Base-by-base conservation (phyloP, 2,888 invertebrate species). In the Sipha maydis region DNA sequence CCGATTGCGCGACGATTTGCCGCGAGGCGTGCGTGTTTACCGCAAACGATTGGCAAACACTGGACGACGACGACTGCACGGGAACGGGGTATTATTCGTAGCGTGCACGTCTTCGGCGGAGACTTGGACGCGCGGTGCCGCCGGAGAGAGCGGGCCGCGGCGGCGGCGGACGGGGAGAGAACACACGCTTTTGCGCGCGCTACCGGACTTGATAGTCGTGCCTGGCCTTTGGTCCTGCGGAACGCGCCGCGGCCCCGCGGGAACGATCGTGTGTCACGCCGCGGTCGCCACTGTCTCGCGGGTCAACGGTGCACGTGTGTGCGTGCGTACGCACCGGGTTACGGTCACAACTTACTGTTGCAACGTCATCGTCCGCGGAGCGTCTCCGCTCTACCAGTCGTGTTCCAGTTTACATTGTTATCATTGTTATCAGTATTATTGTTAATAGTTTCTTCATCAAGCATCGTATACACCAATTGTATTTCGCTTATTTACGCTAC, bases 141-240 rank as follows among this genome's bases (percentile, higher is more conserved):
- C 9, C 11, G 41, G 41, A 41, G 11, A 41, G 41, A 41, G 41
- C 11, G 41, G 8, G 41, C 34, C 34, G n/a, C 38, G 78, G 21
- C 28, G 28, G 25, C 34, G 78, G 48, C 78, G 56, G 56, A 56
- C 48, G 48, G 3, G 79, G 38, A 73, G 73, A 73, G 73, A 38
- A 11, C 34, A 69, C 69, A 56, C 84, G 77, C 69, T 69, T 78
- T 69, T 78, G 67, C 61, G 14, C 9, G 38, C 77, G 88, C 88
- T 88, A 88, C 88, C 88, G 80, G 88, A 88, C 82, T 86, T 82
- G 75, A 41, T 82, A 80, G 88, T 88, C 88, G 88, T 88, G 88
- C 75, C 41, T 88, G 88, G 38, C 88, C 88, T 82, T 88, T 88
- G 80, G 88, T 75, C 88, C 75, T 34, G 17, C 14, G 31, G 71